Base-by-base conservation (phyloP, 92 coral and sea anemone species). In the Palythoa grandiflora region DNA sequence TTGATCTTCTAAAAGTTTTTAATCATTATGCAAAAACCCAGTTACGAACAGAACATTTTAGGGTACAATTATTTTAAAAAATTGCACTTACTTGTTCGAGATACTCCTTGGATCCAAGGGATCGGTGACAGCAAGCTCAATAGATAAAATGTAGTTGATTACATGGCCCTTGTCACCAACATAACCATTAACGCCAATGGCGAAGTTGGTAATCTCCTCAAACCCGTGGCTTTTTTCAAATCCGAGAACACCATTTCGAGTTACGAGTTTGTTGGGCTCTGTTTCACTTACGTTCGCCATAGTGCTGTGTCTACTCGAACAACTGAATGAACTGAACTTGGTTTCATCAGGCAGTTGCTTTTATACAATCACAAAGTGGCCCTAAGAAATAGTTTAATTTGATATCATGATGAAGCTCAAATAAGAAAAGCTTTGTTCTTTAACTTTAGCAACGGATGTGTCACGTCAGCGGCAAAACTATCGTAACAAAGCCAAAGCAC, bases 141-240 rank as follows among this genome's bases (percentile, higher is more conserved):
- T 59, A 9, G 48, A 59, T 19, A 79, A 38, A 50, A 79, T 79
- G 36, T 79, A 79, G 2, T 40, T 78, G 2, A 52, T 52, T 17
- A 79, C 84, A 11, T 79, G 84, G 36, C 84, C 84, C 9, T 52
- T 75, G 35, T 79, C 77, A 21, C 84, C 84, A 60, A 79, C 84
- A 59, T 79, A 79, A 38, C 84, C 84, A 79, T 57, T 38, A 13
- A 79, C 84, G 16, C 48, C 84, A 15, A 79, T 13, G 65, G 37
- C 52, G 78, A 79, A 79, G 28, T 53, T 79, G 36, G 84, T 79
- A 0, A 79, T 59, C 44, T 79, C 68, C 52, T 79, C 84, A 20
- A 79, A 52, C 14, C 85, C 85, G 21, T 52, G 65, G 14, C 10
- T 60, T 59, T 51, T 80, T 61, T 79, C 85, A 60, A 53, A 79